Percentiles rank a stretch among this genome's conserved stretches.
Conservation (phyloP, 1,140 invertebrate genomes). For the Phenacoccus solenopsis region DNA sequence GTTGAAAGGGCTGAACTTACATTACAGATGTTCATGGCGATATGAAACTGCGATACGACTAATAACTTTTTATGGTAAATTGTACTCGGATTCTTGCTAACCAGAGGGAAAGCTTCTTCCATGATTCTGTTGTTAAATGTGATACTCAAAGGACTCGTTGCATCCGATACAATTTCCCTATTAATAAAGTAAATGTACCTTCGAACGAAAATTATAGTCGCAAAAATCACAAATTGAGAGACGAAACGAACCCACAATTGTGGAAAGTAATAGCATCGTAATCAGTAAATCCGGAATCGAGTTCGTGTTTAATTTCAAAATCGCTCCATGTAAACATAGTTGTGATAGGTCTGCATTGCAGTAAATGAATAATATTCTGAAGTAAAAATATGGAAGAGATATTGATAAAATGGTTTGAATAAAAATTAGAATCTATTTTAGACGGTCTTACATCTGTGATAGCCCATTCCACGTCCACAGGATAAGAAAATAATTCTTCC, state of each 20-base stretch:
- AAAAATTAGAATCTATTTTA: too few species aligned
- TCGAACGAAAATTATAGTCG: too few species aligned
- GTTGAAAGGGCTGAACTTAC: neutral
- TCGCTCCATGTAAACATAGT: constrained; percentile 52
- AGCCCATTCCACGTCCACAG: neutral
- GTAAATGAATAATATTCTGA: constrained; percentile 42
- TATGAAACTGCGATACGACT: neutral
- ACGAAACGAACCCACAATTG: constrained; percentile 34
- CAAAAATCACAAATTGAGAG: neutral
- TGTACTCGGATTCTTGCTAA: neutral
- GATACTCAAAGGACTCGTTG: neutral
- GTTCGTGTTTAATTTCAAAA: constrained; percentile 57
- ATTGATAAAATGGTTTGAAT: too few species aligned
- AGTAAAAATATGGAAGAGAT: constrained; percentile 17
- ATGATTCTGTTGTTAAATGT: neutral
- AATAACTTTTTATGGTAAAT: neutral
- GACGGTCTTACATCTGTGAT: neutral
- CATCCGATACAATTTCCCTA: neutral
- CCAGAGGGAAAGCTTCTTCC: neutral
- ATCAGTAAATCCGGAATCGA: constrained; percentile 42
- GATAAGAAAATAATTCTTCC: neutral
- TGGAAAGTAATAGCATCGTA: constrained; percentile 35
- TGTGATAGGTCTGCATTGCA: constrained; percentile 62
- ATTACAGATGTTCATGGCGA: neutral
- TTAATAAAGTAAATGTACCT: neutral